phyloP scores from a whole-genome alignment of 1,140 invertebrate species.

The Drosophila sturtevanti region DNA sequence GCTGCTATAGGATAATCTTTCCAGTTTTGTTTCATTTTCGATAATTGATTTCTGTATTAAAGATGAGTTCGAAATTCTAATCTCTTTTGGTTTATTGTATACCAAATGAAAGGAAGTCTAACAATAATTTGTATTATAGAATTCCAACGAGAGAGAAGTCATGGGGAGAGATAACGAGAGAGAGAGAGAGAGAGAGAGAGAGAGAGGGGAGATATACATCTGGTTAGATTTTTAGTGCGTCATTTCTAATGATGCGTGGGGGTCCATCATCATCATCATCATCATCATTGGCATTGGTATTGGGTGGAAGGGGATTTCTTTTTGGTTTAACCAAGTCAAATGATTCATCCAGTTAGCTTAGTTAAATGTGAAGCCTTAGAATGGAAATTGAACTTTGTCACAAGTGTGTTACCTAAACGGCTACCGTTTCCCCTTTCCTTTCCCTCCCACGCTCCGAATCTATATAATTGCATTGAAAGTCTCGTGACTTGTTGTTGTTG shows the following conservation, averaged over 20 bases:
- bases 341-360: background rate
- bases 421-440: background rate
- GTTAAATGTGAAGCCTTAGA: constrained; percentile 41
- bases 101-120: no score
- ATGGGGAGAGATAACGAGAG: background rate
- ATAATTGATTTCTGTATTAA: no score
- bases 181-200: background rate
- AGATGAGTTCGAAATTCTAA: no score
- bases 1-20: no score
- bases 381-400: constrained; percentile 44
- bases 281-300: background rate
- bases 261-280: no score
- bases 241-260: background rate
- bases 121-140: no score
- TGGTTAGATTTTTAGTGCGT: background rate
- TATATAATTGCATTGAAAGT: constrained; percentile 49
- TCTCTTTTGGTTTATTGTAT: no score
- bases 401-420: background rate
- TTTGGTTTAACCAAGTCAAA: constrained; percentile 5
- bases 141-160: background rate
- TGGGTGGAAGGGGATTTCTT: background rate
- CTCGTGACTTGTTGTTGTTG: constrained; percentile 41
- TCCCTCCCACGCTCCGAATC: background rate
- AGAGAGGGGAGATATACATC: background rate
- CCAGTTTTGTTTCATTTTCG: no score